These are phyloP conservation scores for Eledone cirrhosa DNA, from an alignment of 2,888 invertebrate species.

Conservation along the genomic window DNA sequence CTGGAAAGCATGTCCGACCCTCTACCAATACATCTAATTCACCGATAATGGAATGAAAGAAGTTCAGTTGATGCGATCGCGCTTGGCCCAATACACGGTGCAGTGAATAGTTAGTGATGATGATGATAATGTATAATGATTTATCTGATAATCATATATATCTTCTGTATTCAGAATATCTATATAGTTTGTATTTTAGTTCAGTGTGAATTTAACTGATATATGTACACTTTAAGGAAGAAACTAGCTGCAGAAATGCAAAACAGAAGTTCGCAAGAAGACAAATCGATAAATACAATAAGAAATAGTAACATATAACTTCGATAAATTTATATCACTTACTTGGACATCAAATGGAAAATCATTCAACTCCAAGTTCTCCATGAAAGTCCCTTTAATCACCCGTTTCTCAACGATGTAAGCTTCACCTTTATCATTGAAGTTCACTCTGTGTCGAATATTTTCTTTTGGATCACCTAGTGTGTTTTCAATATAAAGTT, in stretches of 20 bases:
- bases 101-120: no score
- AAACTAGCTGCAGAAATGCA: neutral
- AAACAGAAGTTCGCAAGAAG: neutral
- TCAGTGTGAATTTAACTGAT: no score
- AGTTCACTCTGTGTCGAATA: conserved; percentile 50
- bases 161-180: no score
- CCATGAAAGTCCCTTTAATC: conserved; percentile 63
- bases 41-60: no score
- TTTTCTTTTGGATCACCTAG: conserved; percentile 61
- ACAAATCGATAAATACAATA: neutral
- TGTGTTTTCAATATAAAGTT: conserved; percentile 61
- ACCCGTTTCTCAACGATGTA: conserved; percentile 59
- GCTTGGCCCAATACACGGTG: no score
- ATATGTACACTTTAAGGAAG: no score
- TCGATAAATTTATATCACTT: conserved; percentile 1
- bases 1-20: no score
- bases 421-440: conserved; percentile 58
- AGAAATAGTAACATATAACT: neutral
- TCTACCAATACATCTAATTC: no score
- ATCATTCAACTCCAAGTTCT: conserved; percentile 62
- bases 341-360: conserved; percentile 66
- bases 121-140: no score
- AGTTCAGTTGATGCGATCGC: no score
- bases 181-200: no score
- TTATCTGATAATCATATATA: no score